Base-by-base conservation (phyloP, 2,797 vertebrate genomes). In the Phylloscopus collybita region DNA sequence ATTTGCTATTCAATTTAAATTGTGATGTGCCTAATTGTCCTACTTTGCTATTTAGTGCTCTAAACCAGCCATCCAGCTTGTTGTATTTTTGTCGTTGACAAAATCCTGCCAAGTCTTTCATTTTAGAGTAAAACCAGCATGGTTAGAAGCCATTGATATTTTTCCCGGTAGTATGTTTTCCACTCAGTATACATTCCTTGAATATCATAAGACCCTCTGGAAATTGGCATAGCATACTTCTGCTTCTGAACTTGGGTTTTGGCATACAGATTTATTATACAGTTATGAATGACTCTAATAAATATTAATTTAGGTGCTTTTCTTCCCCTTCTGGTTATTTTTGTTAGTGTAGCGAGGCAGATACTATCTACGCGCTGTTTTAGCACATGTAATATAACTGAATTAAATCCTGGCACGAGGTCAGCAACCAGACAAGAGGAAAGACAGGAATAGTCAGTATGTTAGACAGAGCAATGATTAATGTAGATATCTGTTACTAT, bases 91-190 rank as follows among this genome's bases (percentile, higher is more conserved):
- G 66, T 69, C 44, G 27, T 59, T 73, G 71, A 59, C 45, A 70
- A 73, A 91, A 74, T 45, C n/a, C 59, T 94, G 59, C 61, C 45
- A 92, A 70, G 13, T 57, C 47, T 95, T 90, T 84, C 3, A 38
- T 94, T 92, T 94, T 54, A 73, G 32, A 74, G 51, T 73, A 75
- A 94, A 92, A 95, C 75, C 57, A 92, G 75, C 95, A 64, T 26
- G 49, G 71, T 85, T 78, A 42, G 84, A 76, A 60, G 49, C 67
- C 47, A 85, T 54, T 47, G 80, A 90, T 88, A 38, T 54, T 54
- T 94, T 60, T 26, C 86, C 6, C 57, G 79, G 29, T 79, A 65
- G 11, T 30, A 27, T 10, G 14, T 82, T 93, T 93, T 79, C 18
- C 13, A 14, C n/a, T 90, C 23, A 34, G 8, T 47, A 32, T 72